A percentile compares a stretch with the other conserved stretches of the same genome.
Evolutionary conservation across 1,140 invertebrate genomes (phyloP).

Genomic region (Vollenhovia emeryi): DNA sequence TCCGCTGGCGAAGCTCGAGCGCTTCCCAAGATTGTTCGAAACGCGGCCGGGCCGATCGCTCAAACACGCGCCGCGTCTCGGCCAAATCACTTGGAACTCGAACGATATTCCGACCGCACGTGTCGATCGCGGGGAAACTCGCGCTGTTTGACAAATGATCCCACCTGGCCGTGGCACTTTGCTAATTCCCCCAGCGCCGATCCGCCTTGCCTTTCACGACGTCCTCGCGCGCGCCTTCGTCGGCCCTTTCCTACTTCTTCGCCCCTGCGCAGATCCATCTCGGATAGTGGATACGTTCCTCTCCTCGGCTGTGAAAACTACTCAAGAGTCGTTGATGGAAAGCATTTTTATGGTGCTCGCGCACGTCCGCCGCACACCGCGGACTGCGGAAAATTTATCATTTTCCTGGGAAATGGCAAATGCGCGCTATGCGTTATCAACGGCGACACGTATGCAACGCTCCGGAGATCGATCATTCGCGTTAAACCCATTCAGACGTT

Average conservation of each 20-base stretch:
- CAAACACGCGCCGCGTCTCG: neutral
- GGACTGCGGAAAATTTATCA: constrained; percentile 37
- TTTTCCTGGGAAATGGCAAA: constrained; percentile 25
- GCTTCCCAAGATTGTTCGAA: neutral
- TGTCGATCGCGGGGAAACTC: constrained; percentile 33
- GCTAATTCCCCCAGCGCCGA: constrained; percentile 47
- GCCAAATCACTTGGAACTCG: constrained; percentile 16
- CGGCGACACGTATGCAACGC: neutral
- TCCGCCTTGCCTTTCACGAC: neutral
- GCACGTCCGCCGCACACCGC: constrained; percentile 11
- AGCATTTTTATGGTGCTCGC: constrained; percentile 10
- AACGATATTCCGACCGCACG: neutral
- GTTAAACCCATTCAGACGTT: neutral
- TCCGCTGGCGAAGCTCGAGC: neutral
- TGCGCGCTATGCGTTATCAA: neutral
- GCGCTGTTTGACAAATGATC: constrained; percentile 55
- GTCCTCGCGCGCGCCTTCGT: neutral
- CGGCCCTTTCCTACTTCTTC: neutral
- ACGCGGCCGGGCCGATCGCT: neutral
- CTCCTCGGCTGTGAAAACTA: neutral
- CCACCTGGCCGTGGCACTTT: constrained; percentile 43
- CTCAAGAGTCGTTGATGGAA: constrained; percentile 29
- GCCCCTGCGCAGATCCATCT: constrained; percentile 6
- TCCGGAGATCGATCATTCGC: neutral
- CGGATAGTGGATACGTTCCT: neutral